Conservation (phyloP, 2,888 invertebrate genomes). For the Tuta absoluta region DNA sequence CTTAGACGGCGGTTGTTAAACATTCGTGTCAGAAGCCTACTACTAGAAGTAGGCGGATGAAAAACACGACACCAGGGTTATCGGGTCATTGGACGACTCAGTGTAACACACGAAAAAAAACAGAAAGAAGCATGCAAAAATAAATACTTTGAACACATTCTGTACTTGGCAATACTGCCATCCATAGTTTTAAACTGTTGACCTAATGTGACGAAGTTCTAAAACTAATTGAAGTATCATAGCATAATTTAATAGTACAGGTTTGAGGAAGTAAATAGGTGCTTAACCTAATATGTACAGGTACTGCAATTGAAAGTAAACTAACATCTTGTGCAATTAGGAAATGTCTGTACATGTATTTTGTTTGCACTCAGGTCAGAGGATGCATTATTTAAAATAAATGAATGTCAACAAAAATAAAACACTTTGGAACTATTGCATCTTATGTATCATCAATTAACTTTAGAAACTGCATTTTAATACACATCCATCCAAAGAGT, state of each 20-base stretch:
- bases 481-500: no score
- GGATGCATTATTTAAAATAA: not conserved
- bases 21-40: no score
- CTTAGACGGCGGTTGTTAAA: no score
- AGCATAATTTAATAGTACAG: not conserved
- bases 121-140: no score
- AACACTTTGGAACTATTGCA: no score
- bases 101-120: no score
- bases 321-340: slow-evolving; percentile 37
- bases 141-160: not conserved
- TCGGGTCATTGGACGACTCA: no score
- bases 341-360: slow-evolving; percentile 23
- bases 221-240: not conserved
- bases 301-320: slow-evolving; percentile 43
- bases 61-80: no score
- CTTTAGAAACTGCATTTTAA: no score
- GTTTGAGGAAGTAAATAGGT: not conserved
- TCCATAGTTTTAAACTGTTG: not conserved
- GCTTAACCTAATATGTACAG: not conserved
- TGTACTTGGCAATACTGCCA: not conserved
- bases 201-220: not conserved
- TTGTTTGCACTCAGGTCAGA: not conserved
- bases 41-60: no score
- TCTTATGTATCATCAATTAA: no score
- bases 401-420: no score